These are phyloP conservation scores for Osmerus mordax DNA, from an alignment of 2,113 vertebrate genomes.

Conservation along the genomic window DNA sequence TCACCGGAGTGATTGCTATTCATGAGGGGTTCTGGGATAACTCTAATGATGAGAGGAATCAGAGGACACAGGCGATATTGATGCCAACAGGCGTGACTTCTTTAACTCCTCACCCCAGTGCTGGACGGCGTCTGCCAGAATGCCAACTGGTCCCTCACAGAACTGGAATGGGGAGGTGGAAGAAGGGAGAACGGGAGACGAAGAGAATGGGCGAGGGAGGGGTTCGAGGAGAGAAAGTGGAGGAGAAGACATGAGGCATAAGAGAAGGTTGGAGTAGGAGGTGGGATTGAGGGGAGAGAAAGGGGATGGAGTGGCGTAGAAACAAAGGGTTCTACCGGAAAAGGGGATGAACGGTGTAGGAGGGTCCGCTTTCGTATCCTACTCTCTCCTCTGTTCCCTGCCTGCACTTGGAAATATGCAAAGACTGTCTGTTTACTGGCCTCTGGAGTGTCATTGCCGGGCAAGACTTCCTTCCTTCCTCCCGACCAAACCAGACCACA, in stretches of 20 bases:
- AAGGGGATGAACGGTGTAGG: neutral
- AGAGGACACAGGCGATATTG: conserved; percentile 21
- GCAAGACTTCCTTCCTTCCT: neutral
- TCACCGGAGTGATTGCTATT: conserved; percentile 25
- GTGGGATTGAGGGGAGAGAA: neutral
- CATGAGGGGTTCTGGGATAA: conserved; percentile 16
- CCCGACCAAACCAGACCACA: neutral
- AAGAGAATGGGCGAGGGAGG: neutral
- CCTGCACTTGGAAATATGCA: neutral
- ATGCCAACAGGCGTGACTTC: conserved; percentile 19
- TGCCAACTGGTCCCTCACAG: conserved; percentile 11
- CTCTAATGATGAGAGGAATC: conserved; percentile 34
- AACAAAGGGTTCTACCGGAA: too few relatives aligned
- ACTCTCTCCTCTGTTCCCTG: neutral
- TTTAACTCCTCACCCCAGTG: conserved; percentile 33
- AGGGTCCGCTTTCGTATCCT: neutral
- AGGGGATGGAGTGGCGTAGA: neutral
- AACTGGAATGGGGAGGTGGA: neutral
- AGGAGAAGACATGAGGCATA: neutral
- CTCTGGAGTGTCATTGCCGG: conserved; percentile 19
- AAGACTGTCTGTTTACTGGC: conserved; percentile 12
- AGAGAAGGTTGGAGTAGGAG: neutral
- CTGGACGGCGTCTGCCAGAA: conserved; percentile 21
- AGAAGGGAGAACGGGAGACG: neutral
- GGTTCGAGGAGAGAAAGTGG: neutral